Percentiles rank a stretch among this genome's conserved stretches.
Conservation (phyloP, 2,797 vertebrate genomes). For the Microhierax caerulescens region DNA sequence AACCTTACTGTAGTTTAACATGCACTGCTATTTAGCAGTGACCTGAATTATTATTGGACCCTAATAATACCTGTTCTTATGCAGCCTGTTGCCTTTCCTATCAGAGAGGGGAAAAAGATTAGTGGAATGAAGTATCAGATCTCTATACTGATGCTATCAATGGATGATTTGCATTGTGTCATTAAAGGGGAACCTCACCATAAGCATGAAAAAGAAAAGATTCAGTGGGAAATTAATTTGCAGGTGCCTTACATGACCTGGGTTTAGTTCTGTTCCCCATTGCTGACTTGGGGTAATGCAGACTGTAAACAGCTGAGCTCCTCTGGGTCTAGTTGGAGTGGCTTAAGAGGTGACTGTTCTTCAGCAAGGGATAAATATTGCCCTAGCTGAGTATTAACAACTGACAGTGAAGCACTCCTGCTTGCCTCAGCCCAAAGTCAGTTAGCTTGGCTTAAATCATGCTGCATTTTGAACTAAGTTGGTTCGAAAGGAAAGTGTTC, state of each 20-base stretch:
- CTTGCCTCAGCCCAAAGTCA: background rate
- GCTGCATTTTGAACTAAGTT: background rate
- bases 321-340: background rate
- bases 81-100: background rate
- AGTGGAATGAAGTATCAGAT: background rate
- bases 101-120: background rate
- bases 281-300: background rate
- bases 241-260: background rate
- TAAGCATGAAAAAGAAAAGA: background rate
- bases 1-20: fast-evolving
- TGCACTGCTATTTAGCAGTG: background rate
- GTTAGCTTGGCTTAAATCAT: background rate
- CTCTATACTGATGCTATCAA: background rate
- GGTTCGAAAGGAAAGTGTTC: background rate
- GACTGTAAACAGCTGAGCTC: background rate
- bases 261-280: background rate
- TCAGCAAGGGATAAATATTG: background rate
- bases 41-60: background rate
- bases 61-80: background rate
- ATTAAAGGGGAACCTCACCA: background rate
- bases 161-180: background rate
- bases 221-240: background rate
- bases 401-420: background rate
- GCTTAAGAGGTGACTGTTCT: background rate
- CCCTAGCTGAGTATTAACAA: background rate